Evolutionary conservation across 2,888 invertebrate genomes (phyloP), one percentile per base, ranked within the genome.

Genomic region (Orchestes rusci): DNA sequence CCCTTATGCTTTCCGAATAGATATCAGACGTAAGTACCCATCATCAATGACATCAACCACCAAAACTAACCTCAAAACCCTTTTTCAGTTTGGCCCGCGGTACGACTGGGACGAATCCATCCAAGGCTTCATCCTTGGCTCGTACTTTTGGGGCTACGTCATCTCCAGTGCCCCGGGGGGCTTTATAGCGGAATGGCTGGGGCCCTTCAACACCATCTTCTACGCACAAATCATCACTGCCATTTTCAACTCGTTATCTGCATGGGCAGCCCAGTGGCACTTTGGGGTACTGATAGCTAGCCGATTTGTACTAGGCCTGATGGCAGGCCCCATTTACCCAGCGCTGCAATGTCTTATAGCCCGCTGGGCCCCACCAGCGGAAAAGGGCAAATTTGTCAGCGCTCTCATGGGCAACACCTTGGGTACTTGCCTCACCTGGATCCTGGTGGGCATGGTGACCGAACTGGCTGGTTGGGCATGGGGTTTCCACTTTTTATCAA

Each of bases 401-500:
- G 76, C 82, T 1, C 69, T 84, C 56, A 77, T 83, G 73, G 84
- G 84, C 8, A 84, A 84, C 3, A 82, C 82, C 0, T 71, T 84
- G 40, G 84, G 80, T 2, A 83, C 83, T 0, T 78, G 82, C 1
- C 66, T 82, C 2, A 79, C 83, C 0, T 83, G 80, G 75, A 80
- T 81, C 0, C 62, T 82, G 2, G 74, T 80, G 19, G 83, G 83
- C 2, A 64, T 73, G 0, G 70, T 84, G 1, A 77, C 82, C 42
- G 76, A 79, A 40, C 63, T 65, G 8, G 68, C 74, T 16, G 80
- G 79, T 44, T 84, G 84, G 84, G 73, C 73, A 16, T 76, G 75
- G 59, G 81, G 79, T 2, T 84, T 82, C 66, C 81, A 83, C 57
- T 68, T 79, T 2, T 74, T 82, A 1, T 76, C 76, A 0, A 63